These are phyloP conservation scores for Listronotus oregonensis DNA, from an alignment of 1,140 invertebrate species.

Conservation along the genomic window DNA sequence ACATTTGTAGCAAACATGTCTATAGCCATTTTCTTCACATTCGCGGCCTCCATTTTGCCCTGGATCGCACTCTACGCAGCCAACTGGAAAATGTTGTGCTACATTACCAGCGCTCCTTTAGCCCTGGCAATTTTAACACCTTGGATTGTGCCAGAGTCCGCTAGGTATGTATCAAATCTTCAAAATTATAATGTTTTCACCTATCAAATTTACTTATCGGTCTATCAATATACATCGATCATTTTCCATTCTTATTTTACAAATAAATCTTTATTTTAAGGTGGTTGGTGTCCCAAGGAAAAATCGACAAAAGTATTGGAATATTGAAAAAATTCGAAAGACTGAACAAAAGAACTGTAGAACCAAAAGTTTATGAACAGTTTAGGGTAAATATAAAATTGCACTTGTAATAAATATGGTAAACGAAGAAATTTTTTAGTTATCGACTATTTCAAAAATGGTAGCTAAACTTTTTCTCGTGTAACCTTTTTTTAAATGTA, in stretches of 20 bases:
- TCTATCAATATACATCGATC: no score
- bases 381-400: slow-evolving; percentile 64
- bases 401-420: no score
- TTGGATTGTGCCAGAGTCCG: slow-evolving; percentile 80
- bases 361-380: slow-evolving; percentile 71
- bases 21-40: slow-evolving; percentile 85
- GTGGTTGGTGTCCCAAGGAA: slow-evolving; percentile 83
- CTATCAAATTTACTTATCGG: no score
- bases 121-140: slow-evolving; percentile 71
- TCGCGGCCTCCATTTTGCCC: slow-evolving; percentile 75
- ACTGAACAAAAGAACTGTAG: slow-evolving; percentile 76
- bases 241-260: no score
- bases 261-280: slow-evolving; percentile 55
- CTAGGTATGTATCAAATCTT: slow-evolving; percentile 59
- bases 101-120: slow-evolving; percentile 77
- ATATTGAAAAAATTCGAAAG: slow-evolving; percentile 81
- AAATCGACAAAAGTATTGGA: slow-evolving; percentile 74
- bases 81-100: slow-evolving; percentile 75
- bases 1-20: slow-evolving; percentile 90
- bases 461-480: no score
- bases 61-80: slow-evolving; percentile 80
- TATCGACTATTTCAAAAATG: no score
- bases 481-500: no score
- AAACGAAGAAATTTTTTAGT: no score
- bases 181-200: no score